phyloP scores from a whole-genome alignment of 23 tunicate genomes.

The Diplosoma virens region DNA sequence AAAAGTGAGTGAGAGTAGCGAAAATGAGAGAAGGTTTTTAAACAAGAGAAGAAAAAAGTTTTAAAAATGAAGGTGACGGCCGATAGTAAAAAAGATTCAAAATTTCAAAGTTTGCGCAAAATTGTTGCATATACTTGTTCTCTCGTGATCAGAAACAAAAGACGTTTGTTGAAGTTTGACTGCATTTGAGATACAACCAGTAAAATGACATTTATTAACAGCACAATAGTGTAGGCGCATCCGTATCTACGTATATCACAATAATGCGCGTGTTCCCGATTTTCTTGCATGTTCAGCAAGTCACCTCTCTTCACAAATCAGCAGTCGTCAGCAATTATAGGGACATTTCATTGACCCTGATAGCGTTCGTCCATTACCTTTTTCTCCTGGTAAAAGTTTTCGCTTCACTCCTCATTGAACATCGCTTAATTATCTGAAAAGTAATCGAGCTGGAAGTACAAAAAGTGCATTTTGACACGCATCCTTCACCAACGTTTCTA shows the following conservation, averaged over 20 bases:
- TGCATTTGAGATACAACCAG: too few relatives aligned
- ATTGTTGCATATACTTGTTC: neutral
- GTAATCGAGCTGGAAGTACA: too few relatives aligned
- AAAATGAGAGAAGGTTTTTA: too few relatives aligned
- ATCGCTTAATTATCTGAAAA: too few relatives aligned
- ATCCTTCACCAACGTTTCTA: neutral
- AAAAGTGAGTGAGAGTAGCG: too few relatives aligned
- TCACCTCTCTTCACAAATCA: neutral
- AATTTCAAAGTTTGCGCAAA: neutral
- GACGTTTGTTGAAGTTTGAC: too few relatives aligned
- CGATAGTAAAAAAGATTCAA: too few relatives aligned
- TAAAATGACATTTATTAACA: neutral
- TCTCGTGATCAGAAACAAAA: neutral
- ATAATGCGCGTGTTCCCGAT: neutral
- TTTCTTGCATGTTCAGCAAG: neutral
- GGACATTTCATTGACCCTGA: neutral
- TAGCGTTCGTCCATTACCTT: neutral
- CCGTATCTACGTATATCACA: neutral
- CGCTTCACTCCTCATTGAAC: neutral
- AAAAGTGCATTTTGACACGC: neutral
- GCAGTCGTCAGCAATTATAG: neutral
- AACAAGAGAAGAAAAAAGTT: too few relatives aligned
- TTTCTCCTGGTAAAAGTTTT: neutral
- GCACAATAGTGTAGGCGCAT: neutral
- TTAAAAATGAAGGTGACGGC: too few relatives aligned